Evolutionary conservation across 2,113 vertebrate genomes (phyloP).

Genomic region (Forbesichthys papilliferus): DNA sequence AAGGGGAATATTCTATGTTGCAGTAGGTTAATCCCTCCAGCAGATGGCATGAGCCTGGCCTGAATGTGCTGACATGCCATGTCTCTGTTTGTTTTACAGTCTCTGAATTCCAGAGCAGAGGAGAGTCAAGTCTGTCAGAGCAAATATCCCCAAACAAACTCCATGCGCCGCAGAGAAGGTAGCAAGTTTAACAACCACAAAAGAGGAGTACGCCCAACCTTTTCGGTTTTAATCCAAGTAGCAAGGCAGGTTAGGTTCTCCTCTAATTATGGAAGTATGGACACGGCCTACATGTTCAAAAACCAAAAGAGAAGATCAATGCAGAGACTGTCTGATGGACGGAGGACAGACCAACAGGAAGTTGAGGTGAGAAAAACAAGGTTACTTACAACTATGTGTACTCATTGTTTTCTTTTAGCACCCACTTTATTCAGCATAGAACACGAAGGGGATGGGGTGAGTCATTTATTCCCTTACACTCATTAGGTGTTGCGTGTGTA

Average conservation of each 20-base stretch:
- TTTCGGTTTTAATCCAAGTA: background rate
- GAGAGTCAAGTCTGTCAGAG: conserved; percentile 48
- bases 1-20: conserved; percentile 18
- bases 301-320: background rate
- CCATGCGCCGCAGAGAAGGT: conserved; percentile 29
- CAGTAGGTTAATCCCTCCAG: conserved; percentile 49
- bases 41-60: conserved; percentile 57
- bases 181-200: conserved; percentile 32
- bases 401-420: conserved; percentile 2
- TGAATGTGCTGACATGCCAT: conserved; percentile 74
- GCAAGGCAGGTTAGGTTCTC: background rate
- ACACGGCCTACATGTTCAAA: background rate
- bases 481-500: conserved; percentile 24
- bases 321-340: too few relatives aligned
- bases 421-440: too few relatives aligned
- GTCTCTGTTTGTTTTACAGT: conserved; percentile 72
- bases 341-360: too few relatives aligned
- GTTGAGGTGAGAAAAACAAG: too few relatives aligned
- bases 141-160: conserved; percentile 33
- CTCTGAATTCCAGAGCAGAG: conserved; percentile 69
- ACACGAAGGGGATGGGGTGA: too few relatives aligned
- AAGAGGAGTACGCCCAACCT: conserved; percentile 7
- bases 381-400: background rate
- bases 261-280: background rate
- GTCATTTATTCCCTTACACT: conserved; percentile 14